Conservation (phyloP, 2,797 vertebrate species). For the Siniperca undulata region DNA sequence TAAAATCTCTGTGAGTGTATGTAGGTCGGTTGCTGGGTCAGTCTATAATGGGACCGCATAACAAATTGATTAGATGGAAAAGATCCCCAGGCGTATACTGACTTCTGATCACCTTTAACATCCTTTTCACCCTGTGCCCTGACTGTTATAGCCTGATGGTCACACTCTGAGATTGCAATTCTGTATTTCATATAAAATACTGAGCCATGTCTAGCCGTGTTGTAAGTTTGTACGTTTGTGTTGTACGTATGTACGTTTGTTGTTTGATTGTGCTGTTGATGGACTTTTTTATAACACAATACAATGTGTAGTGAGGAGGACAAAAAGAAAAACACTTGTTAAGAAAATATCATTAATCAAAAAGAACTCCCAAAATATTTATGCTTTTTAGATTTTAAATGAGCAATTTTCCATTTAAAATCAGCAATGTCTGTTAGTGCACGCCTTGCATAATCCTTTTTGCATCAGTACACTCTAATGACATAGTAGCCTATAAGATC, state of each 20-base stretch:
- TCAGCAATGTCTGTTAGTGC: no score
- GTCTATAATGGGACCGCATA: background rate
- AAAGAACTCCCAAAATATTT: background rate
- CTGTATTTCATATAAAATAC: background rate
- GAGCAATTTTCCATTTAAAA: background rate
- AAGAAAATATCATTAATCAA: background rate
- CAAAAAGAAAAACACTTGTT: background rate
- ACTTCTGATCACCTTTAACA: conserved; percentile 4
- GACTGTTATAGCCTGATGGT: background rate
- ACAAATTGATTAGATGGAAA: conserved; percentile 19
- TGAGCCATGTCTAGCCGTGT: background rate
- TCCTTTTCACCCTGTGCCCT: background rate
- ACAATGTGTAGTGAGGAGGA: background rate
- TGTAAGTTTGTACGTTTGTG: background rate
- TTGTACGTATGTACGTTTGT: background rate
- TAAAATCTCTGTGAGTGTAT: background rate
- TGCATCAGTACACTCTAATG: no score
- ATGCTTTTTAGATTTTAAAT: background rate
- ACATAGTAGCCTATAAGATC: no score
- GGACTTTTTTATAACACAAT: background rate
- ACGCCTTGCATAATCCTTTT: no score
- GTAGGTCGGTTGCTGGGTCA: no score
- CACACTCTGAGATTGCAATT: background rate
- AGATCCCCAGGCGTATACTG: background rate
- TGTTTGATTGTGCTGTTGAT: background rate